A percentile compares a stretch with the other conserved stretches of the same genome.
Conservation (phyloP, 2,888 invertebrate species). For the Cecidostiba fungosa region DNA sequence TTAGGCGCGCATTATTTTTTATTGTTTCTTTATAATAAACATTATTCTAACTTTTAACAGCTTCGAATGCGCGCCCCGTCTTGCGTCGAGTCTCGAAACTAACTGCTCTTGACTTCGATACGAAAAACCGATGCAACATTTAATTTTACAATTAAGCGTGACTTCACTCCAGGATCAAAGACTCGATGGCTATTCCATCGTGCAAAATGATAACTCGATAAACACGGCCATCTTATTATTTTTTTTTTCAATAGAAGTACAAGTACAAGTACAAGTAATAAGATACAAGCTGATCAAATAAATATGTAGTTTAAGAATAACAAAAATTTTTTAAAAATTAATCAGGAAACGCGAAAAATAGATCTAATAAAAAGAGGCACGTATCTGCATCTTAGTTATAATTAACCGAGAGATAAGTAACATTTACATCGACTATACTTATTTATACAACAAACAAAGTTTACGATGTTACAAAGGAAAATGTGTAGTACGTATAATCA, state of each 20-base stretch:
- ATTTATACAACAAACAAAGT: conserved; percentile 30
- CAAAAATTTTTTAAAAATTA: neutral
- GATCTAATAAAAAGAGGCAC: conserved; percentile 28
- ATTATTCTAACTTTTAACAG: conserved; percentile 38
- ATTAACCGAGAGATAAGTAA: conserved; percentile 10
- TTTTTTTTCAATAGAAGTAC: neutral
- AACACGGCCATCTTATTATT: conserved; percentile 29
- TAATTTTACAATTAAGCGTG: conserved; percentile 59
- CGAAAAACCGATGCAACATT: conserved; percentile 57
- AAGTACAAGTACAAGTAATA: too few species aligned
- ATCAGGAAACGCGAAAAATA: neutral
- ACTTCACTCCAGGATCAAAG: conserved; percentile 63
- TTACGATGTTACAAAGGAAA: conserved; percentile 14
- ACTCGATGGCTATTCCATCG: conserved; percentile 59
- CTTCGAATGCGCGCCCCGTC: neutral
- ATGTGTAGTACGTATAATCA: conserved; percentile 18
- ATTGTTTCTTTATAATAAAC: conserved; percentile 24
- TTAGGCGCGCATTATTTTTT: neutral
- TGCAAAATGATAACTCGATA: conserved; percentile 18
- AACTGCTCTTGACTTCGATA: conserved; percentile 34
- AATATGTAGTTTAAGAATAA: neutral
- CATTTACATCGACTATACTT: conserved; percentile 4
- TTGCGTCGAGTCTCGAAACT: conserved; percentile 12
- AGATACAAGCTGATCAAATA: neutral
- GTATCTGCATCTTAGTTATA: neutral